Base-by-base conservation (phyloP, 2,113 vertebrate species). In the Herpetotheres cachinnans region DNA sequence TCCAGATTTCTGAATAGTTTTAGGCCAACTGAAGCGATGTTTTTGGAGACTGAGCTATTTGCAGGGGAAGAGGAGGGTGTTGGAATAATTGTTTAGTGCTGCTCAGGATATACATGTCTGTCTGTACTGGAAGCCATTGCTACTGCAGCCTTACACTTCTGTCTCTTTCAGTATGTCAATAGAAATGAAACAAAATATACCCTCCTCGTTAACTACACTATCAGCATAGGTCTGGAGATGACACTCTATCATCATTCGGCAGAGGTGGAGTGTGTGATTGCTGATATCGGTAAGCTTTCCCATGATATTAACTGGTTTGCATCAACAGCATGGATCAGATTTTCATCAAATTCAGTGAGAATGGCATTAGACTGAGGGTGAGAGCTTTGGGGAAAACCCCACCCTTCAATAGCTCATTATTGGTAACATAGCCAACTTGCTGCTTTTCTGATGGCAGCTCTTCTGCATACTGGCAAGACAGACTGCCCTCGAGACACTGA, bases 121-220 rank as follows among this genome's bases (percentile, higher is more conserved):
- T 67, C 81, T 82, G 24, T 74, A 67, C 67, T 91, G 74, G 81
- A 94, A 93, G 47, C 40, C 69, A 69, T 87, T 61, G 83, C 73
- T 95, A 77, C 76, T 66, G 50, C 69, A 95, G 54, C 30, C 63
- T 74, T 77, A 52, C 6, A 8, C 27, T 54, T 91, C 42, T 83
- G 38, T 90, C 24, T 91, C 58, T 96, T 95, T 69, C 90, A 98
- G 97, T 97, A 97, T 36, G 92, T 97, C 78, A 97, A 98, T 2
- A 97, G 91, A 91, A 97, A 97, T 77, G 97, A 98, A 94, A 98
- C 97, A 63, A 96, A 91, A 82, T 97, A 97, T 25, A 91, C 83
- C 18, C 97, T 98, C n/a, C 89, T 72, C 17, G 4, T 97, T 46
- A 97, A 97, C 94, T 97, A 97, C 78, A 96, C 93, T 11, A 3